Evolutionary conservation across 2,797 vertebrate genomes (phyloP).

Genomic region (Astyanax mexicanus): DNA sequence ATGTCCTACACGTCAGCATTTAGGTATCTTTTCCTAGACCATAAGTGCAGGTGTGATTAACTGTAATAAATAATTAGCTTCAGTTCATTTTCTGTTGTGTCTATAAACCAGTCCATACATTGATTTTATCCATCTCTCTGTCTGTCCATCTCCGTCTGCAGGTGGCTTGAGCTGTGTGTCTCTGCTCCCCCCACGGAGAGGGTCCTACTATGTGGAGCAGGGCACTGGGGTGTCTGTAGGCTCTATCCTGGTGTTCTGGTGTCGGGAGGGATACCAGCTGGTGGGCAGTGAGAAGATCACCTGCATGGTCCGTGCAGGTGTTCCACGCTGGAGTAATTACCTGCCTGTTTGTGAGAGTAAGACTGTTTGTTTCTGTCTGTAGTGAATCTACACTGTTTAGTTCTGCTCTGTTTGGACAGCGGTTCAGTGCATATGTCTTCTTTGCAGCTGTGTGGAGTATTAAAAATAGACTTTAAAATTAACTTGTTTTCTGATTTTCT

Average conservation of each 20-base stretch:
- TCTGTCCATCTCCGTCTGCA: conserved; percentile 9
- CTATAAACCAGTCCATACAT: neutral
- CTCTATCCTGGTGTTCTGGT: conserved; percentile 79
- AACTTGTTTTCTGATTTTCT: neutral
- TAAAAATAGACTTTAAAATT: no score
- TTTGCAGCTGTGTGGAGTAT: neutral
- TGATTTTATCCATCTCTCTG: no score
- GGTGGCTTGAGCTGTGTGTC: conserved; percentile 71
- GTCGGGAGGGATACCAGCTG: conserved; percentile 82
- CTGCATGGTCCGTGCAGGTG: conserved; percentile 68
- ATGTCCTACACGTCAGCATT: no score
- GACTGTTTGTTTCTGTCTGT: neutral
- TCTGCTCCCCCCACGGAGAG: conserved; percentile 71
- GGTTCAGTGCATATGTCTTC: neutral
- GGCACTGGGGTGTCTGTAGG: conserved; percentile 77
- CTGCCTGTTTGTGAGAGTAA: conserved; percentile 77
- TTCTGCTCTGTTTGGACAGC: neutral
- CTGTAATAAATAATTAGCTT: neutral
- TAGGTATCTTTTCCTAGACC: no score
- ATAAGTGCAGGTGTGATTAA: neutral
- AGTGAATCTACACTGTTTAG: neutral
- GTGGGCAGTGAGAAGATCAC: conserved; percentile 78
- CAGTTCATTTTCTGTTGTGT: neutral
- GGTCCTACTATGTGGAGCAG: conserved; percentile 78
- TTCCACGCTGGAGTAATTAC: conserved; percentile 80